phyloP scores from a whole-genome alignment of 1,140 invertebrate genomes.

The Zaprionus camerounensis region DNA sequence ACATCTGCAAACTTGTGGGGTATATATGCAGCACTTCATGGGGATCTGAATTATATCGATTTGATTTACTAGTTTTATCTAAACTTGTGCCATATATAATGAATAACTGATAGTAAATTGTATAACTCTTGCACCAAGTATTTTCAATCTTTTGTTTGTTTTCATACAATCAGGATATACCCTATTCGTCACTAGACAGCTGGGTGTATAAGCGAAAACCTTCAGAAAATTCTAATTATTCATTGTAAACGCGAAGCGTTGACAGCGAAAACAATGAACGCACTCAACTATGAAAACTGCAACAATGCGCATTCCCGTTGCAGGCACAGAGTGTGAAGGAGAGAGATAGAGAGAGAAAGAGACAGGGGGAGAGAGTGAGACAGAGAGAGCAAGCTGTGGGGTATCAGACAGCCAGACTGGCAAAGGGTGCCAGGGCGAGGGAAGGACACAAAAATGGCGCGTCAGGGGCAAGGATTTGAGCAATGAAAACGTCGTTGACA shows the following conservation, averaged over 20 bases:
- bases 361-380: background rate
- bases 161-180: background rate
- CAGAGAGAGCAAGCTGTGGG: background rate
- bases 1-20: background rate
- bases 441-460: slow-evolving; percentile 61
- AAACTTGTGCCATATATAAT: no score
- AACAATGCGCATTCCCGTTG: slow-evolving; percentile 73
- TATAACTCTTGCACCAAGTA: no score
- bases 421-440: no score
- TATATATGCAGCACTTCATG: no score
- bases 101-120: no score
- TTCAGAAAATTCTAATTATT: slow-evolving; percentile 77
- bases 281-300: slow-evolving; percentile 78
- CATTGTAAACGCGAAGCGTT: slow-evolving; percentile 74
- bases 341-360: slow-evolving; percentile 3
- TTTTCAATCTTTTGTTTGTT: background rate
- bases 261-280: slow-evolving; percentile 78
- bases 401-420: slow-evolving; percentile 4
- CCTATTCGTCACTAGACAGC: background rate
- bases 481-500: slow-evolving; percentile 73
- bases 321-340: slow-evolving; percentile 21
- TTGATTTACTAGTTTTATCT: no score
- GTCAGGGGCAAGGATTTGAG: slow-evolving; percentile 69
- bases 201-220: slow-evolving; percentile 53
- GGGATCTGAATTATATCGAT: no score